Evolutionary conservation across 92 coral and sea anemone species (phyloP).

Genomic region (Umimayanthus kanabou): DNA sequence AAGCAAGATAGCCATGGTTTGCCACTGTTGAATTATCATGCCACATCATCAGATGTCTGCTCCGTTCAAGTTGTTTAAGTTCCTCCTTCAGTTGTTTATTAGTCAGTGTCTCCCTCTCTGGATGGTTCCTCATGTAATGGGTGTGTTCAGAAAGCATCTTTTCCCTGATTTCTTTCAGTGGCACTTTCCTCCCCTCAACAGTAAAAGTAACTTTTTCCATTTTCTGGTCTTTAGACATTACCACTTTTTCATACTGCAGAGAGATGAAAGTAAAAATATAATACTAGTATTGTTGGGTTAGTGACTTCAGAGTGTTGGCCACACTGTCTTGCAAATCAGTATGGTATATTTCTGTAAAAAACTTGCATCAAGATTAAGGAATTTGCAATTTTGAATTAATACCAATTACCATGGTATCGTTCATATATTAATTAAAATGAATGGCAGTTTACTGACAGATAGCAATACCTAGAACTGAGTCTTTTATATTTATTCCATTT

Average conservation of each 20-base stretch:
- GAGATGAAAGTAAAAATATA: neutral
- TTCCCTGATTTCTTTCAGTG: conserved; percentile 42
- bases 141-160: conserved; percentile 33
- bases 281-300: too few relatives aligned
- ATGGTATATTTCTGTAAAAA: too few relatives aligned
- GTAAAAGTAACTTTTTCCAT: conserved; percentile 34
- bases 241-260: conserved; percentile 61
- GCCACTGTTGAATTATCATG: conserved; percentile 30
- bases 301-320: too few relatives aligned
- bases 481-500: too few relatives aligned
- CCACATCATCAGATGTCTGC: conserved; percentile 9
- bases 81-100: conserved; percentile 12
- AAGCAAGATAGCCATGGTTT: conserved; percentile 45
- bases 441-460: too few relatives aligned
- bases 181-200: conserved; percentile 54
- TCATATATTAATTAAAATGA: too few relatives aligned
- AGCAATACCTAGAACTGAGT: too few relatives aligned
- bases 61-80: neutral
- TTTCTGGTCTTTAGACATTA: conserved; percentile 48
- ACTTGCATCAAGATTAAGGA: too few relatives aligned
- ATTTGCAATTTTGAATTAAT: too few relatives aligned
- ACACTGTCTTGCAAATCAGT: too few relatives aligned
- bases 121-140: conserved; percentile 13
- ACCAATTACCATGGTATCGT: too few relatives aligned
- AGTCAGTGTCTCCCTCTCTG: conserved; percentile 3